phyloP scores from a whole-genome alignment of 2,888 invertebrate genomes.

The Andrena flavipes region DNA sequence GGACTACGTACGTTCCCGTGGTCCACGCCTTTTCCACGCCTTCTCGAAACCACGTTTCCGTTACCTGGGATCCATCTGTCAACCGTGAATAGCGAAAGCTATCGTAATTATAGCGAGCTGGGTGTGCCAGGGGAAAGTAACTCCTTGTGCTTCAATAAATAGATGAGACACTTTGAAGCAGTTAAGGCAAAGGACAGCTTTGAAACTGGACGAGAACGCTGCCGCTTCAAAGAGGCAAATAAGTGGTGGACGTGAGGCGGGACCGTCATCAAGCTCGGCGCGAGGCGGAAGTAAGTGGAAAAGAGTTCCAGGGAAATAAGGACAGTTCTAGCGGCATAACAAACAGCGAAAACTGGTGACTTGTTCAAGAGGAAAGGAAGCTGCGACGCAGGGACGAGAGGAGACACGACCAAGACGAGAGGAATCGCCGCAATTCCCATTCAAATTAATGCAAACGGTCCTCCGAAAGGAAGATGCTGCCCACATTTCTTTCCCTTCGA shows the following conservation, averaged over 20 bases:
- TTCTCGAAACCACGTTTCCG: background rate
- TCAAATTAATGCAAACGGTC: conserved; percentile 81
- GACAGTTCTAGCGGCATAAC: conserved; percentile 63
- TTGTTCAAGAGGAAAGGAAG: conserved; percentile 53
- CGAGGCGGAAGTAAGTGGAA: conserved; percentile 61
- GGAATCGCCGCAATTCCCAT: conserved; percentile 76
- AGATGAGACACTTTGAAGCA: background rate
- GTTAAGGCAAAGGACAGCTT: background rate
- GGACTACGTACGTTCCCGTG: conserved; percentile 6
- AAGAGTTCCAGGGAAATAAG: conserved; percentile 51
- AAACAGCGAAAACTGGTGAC: conserved; percentile 74
- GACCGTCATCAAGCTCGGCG: conserved; percentile 47
- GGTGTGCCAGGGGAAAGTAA: background rate
- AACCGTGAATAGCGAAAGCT: too few species aligned
- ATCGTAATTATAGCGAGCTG: background rate
- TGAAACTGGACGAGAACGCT: background rate
- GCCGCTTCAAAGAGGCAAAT: conserved; percentile 4
- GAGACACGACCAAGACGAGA: conserved; percentile 55
- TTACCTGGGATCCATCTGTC: background rate
- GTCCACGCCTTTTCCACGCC: conserved; percentile 13
- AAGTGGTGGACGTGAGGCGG: conserved; percentile 5
- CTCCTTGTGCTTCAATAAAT: background rate
- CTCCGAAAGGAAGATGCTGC: conserved; percentile 71
- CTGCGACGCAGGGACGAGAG: conserved; percentile 38
- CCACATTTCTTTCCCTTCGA: conserved; percentile 68